Evolutionary conservation across 92 coral and sea anemone genomes (phyloP).

Genomic region (Zoanthus sociatus): DNA sequence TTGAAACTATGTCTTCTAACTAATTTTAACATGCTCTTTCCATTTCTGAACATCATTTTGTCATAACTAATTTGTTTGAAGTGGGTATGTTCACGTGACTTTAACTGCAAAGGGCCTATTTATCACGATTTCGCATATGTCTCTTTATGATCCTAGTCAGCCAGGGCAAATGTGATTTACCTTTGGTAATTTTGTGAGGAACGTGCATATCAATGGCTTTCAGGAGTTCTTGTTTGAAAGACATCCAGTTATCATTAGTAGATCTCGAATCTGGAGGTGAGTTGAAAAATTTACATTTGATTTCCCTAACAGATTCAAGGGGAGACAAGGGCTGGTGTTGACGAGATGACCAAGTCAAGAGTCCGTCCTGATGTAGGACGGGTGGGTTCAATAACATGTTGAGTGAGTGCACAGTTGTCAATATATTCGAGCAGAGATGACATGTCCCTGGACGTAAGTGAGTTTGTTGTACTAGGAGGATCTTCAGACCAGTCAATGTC

Average conservation of each 20-base stretch:
- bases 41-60: too few relatives aligned
- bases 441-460: constrained; percentile 22
- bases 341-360: constrained; percentile 24
- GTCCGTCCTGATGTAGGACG: constrained; percentile 2
- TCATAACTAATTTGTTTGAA: too few relatives aligned
- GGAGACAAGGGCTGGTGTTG: constrained; percentile 32
- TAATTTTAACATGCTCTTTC: too few relatives aligned
- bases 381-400: constrained; percentile 20
- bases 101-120: background rate
- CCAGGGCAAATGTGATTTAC: constrained; percentile 29
- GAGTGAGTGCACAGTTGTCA: background rate
- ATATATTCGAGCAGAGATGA: constrained; percentile 8
- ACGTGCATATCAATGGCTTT: constrained; percentile 17
- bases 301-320: constrained; percentile 6
- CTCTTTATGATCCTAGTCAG: constrained; percentile 28
- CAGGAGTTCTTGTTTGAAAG: constrained; percentile 15
- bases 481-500: constrained; percentile 38
- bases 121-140: constrained; percentile 23
- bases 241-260: constrained; percentile 33
- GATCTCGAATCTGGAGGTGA: constrained; percentile 38
- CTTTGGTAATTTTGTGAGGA: constrained; percentile 23
- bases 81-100: too few relatives aligned
- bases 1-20: too few relatives aligned
- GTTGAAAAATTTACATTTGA: constrained; percentile 32
- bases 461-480: constrained; percentile 39